These are phyloP conservation scores for Columba janthina DNA, from an alignment of 2,113 vertebrate species.

Conservation along the genomic window DNA sequence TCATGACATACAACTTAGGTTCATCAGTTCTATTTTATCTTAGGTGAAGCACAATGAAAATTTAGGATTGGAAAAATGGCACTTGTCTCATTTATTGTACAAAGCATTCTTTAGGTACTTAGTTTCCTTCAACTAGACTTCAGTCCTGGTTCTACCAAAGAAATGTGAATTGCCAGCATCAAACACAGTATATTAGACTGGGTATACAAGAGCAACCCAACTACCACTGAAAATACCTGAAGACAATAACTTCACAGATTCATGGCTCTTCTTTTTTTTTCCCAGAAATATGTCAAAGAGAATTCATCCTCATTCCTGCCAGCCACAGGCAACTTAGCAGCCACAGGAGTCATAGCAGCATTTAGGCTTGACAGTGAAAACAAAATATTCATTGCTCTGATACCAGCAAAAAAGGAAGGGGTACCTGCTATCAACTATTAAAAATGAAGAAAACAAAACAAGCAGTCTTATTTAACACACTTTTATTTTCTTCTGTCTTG, in stretches of 20 bases:
- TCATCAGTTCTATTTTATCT: neutral
- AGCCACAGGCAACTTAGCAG: neutral
- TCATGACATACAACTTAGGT: neutral
- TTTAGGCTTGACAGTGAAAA: neutral
- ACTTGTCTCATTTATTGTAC: neutral
- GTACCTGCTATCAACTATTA: neutral
- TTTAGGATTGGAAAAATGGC: neutral
- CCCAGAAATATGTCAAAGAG: neutral
- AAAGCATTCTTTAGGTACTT: neutral
- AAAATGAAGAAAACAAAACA: neutral
- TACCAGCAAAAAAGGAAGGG: neutral
- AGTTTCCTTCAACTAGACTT: neutral
- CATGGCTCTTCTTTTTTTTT: neutral
- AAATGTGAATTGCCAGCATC: neutral
- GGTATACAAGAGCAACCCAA: neutral
- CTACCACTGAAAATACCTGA: neutral
- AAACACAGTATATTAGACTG: neutral
- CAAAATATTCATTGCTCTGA: neutral
- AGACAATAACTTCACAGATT: neutral
- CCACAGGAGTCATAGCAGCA: neutral
- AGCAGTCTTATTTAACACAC: neutral
- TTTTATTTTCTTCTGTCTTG: neutral
- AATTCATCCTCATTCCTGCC: neutral
- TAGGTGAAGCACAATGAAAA: neutral
- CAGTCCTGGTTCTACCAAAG: neutral